A percentile compares a stretch with the other conserved stretches of the same genome.
Conservation (phyloP, 2,888 invertebrate genomes). For the Aporophyla nigra region DNA sequence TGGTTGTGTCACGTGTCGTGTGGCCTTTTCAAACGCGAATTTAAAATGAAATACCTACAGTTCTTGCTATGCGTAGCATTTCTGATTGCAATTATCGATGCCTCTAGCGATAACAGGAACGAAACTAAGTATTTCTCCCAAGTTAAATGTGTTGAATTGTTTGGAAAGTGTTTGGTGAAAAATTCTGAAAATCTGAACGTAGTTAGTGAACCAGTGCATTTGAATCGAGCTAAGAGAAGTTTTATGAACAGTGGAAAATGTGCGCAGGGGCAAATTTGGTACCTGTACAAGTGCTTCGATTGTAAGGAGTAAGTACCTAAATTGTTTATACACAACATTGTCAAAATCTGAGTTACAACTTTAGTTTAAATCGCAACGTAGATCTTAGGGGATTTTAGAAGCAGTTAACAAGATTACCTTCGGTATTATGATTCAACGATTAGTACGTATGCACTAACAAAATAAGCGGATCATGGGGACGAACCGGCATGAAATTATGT, state of each 20-base stretch:
- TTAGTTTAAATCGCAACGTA: not conserved
- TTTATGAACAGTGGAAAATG: constrained; percentile 35
- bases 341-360: not conserved
- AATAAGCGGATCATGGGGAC: not conserved
- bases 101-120: not conserved
- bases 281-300: constrained; percentile 21
- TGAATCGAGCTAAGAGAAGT: constrained; percentile 32
- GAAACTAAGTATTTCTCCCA: not conserved
- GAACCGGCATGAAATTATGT: no score
- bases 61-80: not conserved
- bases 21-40: not conserved
- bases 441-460: not conserved
- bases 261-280: constrained; percentile 30
- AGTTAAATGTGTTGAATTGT: constrained; percentile 20
- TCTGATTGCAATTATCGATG: constrained; percentile 18
- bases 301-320: constrained; percentile 45
- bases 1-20: constrained; percentile 11
- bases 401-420: not conserved
- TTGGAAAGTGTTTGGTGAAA: constrained; percentile 27
- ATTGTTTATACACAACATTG: no score
- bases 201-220: not conserved
- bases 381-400: not conserved
- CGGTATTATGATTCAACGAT: not conserved
- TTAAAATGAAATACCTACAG: constrained; percentile 32
- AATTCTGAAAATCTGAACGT: not conserved